Evolutionary conservation across 2,797 vertebrate genomes (phyloP).

Genomic region (Gorsachius magnificus): DNA sequence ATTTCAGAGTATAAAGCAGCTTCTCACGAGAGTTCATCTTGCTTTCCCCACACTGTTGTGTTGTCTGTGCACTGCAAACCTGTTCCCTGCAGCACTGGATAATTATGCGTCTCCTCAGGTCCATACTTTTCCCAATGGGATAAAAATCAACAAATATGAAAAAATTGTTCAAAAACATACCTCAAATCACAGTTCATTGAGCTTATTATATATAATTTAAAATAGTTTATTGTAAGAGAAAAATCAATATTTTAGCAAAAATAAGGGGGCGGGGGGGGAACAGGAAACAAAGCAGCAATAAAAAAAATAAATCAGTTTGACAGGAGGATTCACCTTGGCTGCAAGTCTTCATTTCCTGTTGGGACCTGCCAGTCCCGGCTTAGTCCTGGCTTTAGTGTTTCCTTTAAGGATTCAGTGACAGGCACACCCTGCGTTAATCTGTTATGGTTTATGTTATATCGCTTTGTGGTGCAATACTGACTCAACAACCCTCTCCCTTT

Average conservation of each 20-base stretch:
- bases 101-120: neutral
- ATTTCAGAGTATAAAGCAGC: neutral
- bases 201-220: neutral
- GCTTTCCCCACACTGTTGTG: neutral
- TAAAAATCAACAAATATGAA: neutral
- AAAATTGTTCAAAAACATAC: neutral
- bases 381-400: neutral
- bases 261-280: rapidly evolving
- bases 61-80: neutral
- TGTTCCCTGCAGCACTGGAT: neutral
- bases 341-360: neutral
- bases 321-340: neutral
- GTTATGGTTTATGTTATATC: neutral
- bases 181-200: neutral
- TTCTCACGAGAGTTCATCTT: neutral
- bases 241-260: neutral
- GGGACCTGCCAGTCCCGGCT: neutral
- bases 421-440: neutral
- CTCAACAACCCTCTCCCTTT: neutral
- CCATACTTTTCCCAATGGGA: neutral
- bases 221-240: neutral
- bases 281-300: neutral
- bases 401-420: neutral
- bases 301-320: neutral
- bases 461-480: neutral